Evolutionary conservation across 1,140 invertebrate genomes (phyloP).

Genomic region (Drosophila cardini): DNA sequence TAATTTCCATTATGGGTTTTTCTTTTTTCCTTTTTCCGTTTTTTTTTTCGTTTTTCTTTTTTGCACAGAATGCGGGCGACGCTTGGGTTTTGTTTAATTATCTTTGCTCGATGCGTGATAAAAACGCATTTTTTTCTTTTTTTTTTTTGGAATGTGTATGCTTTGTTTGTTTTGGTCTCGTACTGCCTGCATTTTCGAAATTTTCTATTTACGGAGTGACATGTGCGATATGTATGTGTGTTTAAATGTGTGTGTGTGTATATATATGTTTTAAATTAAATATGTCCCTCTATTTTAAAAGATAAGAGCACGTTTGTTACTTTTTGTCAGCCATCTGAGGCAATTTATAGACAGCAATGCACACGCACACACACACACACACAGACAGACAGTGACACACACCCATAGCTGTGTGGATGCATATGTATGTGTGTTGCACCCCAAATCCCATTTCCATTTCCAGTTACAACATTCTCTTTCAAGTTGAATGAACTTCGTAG

Average conservation of each 20-base stretch:
- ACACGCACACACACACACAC: neutral
- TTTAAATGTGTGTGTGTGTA: slow-evolving; percentile 6
- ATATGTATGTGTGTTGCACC: slow-evolving; percentile 24
- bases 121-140: slow-evolving; percentile 54
- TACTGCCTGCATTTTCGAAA: slow-evolving; percentile 58
- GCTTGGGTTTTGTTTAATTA: slow-evolving; percentile 45
- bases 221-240: slow-evolving; percentile 44
- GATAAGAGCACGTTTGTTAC: slow-evolving; percentile 44
- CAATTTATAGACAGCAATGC: slow-evolving; percentile 15
- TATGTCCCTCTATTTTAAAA: slow-evolving; percentile 32
- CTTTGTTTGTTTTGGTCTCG: slow-evolving; percentile 15
- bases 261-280: slow-evolving; percentile 11
- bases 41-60: slow-evolving; percentile 5
- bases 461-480: slow-evolving; percentile 37
- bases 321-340: slow-evolving; percentile 23
- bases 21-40: neutral
- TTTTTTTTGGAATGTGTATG: slow-evolving; percentile 28
- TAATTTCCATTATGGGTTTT: slow-evolving; percentile 30
- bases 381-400: too few species aligned
- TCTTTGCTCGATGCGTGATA: slow-evolving; percentile 49
- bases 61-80: slow-evolving; percentile 53
- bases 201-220: slow-evolving; percentile 73
- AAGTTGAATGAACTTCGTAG: slow-evolving; percentile 69
- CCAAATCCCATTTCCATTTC: slow-evolving; percentile 32
- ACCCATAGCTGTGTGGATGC: neutral